Conservation (phyloP, 2,113 vertebrate genomes). For the Sphyrna mokarran region DNA sequence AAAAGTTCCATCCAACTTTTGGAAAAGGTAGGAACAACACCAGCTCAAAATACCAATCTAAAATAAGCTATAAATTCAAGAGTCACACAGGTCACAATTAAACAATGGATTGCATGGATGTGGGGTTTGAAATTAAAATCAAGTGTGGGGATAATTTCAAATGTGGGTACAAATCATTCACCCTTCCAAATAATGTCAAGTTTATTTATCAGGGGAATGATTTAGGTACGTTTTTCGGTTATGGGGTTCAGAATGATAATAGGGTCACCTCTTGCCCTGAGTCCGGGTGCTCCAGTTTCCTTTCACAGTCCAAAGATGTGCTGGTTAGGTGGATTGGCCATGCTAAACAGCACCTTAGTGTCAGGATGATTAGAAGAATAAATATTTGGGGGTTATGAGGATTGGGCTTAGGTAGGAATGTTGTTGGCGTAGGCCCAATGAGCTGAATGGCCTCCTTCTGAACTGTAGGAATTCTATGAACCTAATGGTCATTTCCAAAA, state of each 20-base stretch:
- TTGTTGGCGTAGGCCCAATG: too few relatives aligned
- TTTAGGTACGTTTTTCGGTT: neutral
- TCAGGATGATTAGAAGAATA: too few relatives aligned
- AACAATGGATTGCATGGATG: neutral
- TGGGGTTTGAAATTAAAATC: neutral
- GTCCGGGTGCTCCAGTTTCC: too few relatives aligned
- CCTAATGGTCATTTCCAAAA: neutral
- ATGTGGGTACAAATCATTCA: neutral
- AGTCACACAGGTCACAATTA: neutral
- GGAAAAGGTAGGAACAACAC: neutral
- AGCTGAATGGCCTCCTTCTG: too few relatives aligned
- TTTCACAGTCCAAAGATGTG: too few relatives aligned
- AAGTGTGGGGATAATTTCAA: neutral
- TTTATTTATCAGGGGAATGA: too few relatives aligned
- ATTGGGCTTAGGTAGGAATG: too few relatives aligned
- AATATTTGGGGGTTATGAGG: too few relatives aligned
- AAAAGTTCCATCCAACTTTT: neutral
- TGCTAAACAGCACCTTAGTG: too few relatives aligned
- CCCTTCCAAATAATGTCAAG: neutral
- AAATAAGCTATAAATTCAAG: neutral
- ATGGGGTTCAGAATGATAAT: neutral
- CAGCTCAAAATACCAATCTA: neutral
- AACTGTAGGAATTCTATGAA: too few relatives aligned
- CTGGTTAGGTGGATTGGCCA: too few relatives aligned
- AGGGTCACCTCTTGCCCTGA: neutral